Evolutionary conservation across 2,888 invertebrate genomes (phyloP), one percentile per base, ranked within the genome.

Genomic region (Azorinus chamasolen): DNA sequence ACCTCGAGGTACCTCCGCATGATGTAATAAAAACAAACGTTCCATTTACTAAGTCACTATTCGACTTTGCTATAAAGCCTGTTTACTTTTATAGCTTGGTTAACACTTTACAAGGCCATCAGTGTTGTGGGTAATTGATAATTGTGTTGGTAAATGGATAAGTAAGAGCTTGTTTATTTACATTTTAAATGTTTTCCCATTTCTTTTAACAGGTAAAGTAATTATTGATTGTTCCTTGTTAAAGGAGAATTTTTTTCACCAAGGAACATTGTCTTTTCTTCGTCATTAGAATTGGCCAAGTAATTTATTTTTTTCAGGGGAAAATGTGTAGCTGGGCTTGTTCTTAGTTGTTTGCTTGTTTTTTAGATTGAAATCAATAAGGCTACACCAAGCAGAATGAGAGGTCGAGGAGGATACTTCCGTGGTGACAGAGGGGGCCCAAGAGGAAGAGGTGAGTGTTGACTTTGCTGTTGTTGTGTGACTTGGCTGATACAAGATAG

Each of bases 311-410:
- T 54, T 22, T 71, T 27, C 25, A 53, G 43, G 48, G 66, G 41
- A 48, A 51, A 41, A 48, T 58, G 53, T 53, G 32, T 48, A 10
- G 22, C 10, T 37, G 41, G 22, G 12, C 16, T 27, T 18, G 24
- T 51, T 63, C 12, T 39, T n/a, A 51, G 20, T 27, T 2, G 20
- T 59, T 12, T 5, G 18, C 8, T 53, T 8, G 54, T 37, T 54
- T 66, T 72, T 18, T 79, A 92, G 92, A 88, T 92, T 70, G 98
- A 98, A 93, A 97, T 98, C 45, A 98, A 98, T 94, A 96, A 97
- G 92, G 98, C 98, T 54, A 97, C 98, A 63, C 97, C 98, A 6
- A 81, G 84, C 54, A 87, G 94, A 12, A 83, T 91, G 57, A 73
- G 91, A 53, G 86, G 92, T 14, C 83, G 90, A 25, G 83, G 90